phyloP scores from a whole-genome alignment of 1,140 invertebrate species.

The Leptonema lineaticorne region DNA sequence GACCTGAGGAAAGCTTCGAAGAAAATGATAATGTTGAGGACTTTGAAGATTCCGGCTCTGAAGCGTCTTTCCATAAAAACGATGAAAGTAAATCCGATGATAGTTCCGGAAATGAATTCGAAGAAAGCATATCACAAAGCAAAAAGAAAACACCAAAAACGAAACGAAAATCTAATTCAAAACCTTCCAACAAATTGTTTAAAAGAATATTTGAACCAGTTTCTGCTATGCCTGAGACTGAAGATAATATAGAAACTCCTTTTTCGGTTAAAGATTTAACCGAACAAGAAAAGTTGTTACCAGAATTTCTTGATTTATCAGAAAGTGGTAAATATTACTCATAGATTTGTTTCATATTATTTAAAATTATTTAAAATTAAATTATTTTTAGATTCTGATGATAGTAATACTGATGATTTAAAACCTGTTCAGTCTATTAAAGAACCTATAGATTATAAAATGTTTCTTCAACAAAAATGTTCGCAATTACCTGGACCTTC shows the following conservation, averaged over 20 bases:
- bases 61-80: conserved; percentile 48
- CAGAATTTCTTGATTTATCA: conserved; percentile 52
- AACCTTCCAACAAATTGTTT: background rate
- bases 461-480: conserved; percentile 25
- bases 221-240: background rate
- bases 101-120: conserved; percentile 32
- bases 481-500: background rate
- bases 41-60: conserved; percentile 55
- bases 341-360: background rate
- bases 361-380: background rate
- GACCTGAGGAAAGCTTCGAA: conserved; percentile 37
- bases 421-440: conserved; percentile 20
- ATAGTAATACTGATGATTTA: conserved; percentile 46
- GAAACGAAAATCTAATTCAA: background rate
- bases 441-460: conserved; percentile 26
- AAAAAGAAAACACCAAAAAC: background rate
- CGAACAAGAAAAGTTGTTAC: conserved; percentile 53
- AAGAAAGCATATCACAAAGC: background rate
- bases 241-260: background rate
- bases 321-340: conserved; percentile 51
- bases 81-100: conserved; percentile 18
- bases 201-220: background rate
- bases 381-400: conserved; percentile 24
- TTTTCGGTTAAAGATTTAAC: conserved; percentile 53
- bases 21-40: conserved; percentile 49